These are phyloP conservation scores for Grapholita molesta DNA, from an alignment of 1,140 invertebrate genomes.

Conservation along the genomic window DNA sequence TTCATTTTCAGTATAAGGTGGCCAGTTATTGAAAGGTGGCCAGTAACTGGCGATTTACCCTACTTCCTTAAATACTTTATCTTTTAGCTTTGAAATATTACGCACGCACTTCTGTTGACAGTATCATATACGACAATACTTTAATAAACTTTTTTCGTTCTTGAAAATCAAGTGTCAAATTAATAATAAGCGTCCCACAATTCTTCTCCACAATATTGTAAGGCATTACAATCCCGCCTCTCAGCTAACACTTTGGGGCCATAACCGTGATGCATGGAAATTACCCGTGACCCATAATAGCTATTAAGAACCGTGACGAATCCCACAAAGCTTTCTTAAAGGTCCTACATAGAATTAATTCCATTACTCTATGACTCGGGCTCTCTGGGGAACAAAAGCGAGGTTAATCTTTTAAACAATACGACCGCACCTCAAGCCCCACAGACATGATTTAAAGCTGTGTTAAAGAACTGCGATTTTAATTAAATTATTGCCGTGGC, in stretches of 20 bases:
- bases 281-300: slow-evolving; percentile 15
- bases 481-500: slow-evolving; percentile 1
- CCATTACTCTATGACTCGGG: slow-evolving; percentile 30
- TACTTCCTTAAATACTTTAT: too few relatives aligned
- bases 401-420: slow-evolving; percentile 31
- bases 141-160: not conserved
- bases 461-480: slow-evolving; percentile 10
- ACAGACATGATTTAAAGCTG: slow-evolving; percentile 11
- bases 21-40: too few relatives aligned
- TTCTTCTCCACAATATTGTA: not conserved
- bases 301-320: slow-evolving; percentile 21
- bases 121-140: too few relatives aligned
- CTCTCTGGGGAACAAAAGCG: slow-evolving; percentile 24
- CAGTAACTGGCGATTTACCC: too few relatives aligned
- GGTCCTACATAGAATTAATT: slow-evolving; percentile 42
- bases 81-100: too few relatives aligned
- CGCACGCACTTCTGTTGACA: too few relatives aligned
- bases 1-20: too few relatives aligned
- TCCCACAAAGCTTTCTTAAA: slow-evolving; percentile 27
- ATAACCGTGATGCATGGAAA: slow-evolving; percentile 16
- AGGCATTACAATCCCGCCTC: not conserved
- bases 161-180: not conserved
- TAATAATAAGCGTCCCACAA: not conserved
- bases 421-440: slow-evolving; percentile 17
- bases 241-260: not conserved